phyloP scores from a whole-genome alignment of 2,888 invertebrate genomes.

The Artemia sinica region DNA sequence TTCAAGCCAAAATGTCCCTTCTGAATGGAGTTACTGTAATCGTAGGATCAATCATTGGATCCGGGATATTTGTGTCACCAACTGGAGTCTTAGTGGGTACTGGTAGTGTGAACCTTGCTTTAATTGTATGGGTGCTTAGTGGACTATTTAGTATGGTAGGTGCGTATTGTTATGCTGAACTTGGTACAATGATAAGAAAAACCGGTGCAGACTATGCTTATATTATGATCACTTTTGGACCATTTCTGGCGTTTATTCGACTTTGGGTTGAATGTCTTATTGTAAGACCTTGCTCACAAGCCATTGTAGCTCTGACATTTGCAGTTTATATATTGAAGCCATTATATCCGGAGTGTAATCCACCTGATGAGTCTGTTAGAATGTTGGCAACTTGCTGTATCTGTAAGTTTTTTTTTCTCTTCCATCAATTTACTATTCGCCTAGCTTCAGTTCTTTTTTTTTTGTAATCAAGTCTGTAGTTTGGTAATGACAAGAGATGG shows the following conservation, averaged over 20 bases:
- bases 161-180: slow-evolving; percentile 94
- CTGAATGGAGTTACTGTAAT: slow-evolving; percentile 87
- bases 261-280: slow-evolving; percentile 99
- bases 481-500: too few relatives aligned
- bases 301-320: slow-evolving; percentile 93
- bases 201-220: slow-evolving; percentile 97
- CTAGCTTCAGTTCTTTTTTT: too few relatives aligned
- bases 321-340: slow-evolving; percentile 89
- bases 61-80: slow-evolving; percentile 89
- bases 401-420: slow-evolving; percentile 47
- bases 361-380: slow-evolving; percentile 68
- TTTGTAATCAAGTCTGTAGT: too few relatives aligned
- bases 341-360: slow-evolving; percentile 79
- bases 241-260: slow-evolving; percentile 84
- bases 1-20: slow-evolving; percentile 85
- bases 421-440: neutral
- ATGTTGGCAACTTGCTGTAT: slow-evolving; percentile 84
- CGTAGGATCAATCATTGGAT: slow-evolving; percentile 84
- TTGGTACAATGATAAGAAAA: slow-evolving; percentile 82
- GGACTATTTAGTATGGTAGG: slow-evolving; percentile 86
- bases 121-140: slow-evolving; percentile 79
- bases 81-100: slow-evolving; percentile 74
- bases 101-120: slow-evolving; percentile 78
- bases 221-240: slow-evolving; percentile 96
- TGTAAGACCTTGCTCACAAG: slow-evolving; percentile 86